Percentiles rank a stretch among this genome's conserved stretches.
Conservation (phyloP, 2,888 invertebrate genomes). For the Altica lythri region DNA sequence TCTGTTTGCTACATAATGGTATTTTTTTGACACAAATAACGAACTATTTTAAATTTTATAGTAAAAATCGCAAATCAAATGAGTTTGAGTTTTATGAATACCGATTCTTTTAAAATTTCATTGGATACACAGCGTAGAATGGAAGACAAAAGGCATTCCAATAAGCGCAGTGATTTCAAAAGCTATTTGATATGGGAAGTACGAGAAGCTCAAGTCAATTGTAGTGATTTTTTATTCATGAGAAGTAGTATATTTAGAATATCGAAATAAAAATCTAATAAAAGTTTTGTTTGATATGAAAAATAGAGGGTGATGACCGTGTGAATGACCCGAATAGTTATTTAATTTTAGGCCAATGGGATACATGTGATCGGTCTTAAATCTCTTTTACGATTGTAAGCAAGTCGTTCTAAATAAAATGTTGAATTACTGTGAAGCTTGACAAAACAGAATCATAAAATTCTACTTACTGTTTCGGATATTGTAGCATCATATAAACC, state of each 20-base stretch:
- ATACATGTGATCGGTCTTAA: constrained; percentile 43
- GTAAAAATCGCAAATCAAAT: too few relatives aligned
- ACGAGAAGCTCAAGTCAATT: constrained; percentile 4
- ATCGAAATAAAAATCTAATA: constrained; percentile 33
- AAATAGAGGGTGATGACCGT: constrained; percentile 40
- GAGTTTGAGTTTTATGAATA: too few relatives aligned
- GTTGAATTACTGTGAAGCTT: constrained; percentile 43
- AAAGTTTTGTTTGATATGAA: constrained; percentile 33
- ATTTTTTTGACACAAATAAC: too few relatives aligned
- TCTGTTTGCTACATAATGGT: too few relatives aligned
- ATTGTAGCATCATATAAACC: constrained; percentile 40
- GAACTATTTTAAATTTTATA: too few relatives aligned
- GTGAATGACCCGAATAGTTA: constrained; percentile 45
- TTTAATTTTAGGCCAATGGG: constrained; percentile 47
- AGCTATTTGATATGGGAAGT: too few relatives aligned
- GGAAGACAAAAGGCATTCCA: too few relatives aligned
- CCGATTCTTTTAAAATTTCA: too few relatives aligned
- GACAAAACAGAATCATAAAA: constrained; percentile 45
- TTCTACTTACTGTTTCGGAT: constrained; percentile 44
- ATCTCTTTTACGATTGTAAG: constrained; percentile 44
- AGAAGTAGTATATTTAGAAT: constrained; percentile 24
- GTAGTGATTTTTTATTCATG: constrained; percentile 24
- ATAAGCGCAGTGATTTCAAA: background rate
- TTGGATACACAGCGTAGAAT: too few relatives aligned
- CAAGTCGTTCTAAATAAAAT: constrained; percentile 44